Conservation (phyloP, 2,888 invertebrate genomes). For the Hermaeophaga mercurialis region DNA sequence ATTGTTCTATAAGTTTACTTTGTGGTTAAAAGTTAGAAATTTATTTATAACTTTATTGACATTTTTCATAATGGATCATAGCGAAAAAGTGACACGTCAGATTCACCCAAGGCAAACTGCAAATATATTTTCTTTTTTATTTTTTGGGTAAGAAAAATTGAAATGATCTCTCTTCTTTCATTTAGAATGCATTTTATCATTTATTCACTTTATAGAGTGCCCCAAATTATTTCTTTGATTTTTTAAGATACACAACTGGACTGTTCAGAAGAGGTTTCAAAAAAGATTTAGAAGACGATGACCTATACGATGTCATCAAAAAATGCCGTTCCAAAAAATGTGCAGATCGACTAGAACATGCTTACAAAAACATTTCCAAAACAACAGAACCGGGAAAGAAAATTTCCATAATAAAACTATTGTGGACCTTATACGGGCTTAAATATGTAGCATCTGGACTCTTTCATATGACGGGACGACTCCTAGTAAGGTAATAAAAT, state of each 20-base stretch:
- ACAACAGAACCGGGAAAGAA: conserved; percentile 37
- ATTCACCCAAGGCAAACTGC: conserved; percentile 42
- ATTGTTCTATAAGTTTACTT: conserved; percentile 2
- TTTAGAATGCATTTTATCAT: too few species aligned
- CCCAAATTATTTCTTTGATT: too few species aligned
- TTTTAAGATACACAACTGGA: conserved; percentile 68
- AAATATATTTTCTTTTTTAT: conserved; percentile 39
- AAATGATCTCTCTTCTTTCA: too few species aligned
- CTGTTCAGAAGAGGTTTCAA: conserved; percentile 68
- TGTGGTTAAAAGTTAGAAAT: not conserved
- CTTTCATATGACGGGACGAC: conserved; percentile 34
- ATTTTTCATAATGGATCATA: conserved; percentile 40
- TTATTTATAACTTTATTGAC: not conserved
- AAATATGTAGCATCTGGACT: conserved; percentile 37
- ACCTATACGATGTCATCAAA: conserved; percentile 63
- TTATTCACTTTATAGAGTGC: too few species aligned
- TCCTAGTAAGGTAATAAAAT: conserved; percentile 32
- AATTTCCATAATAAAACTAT: conserved; percentile 38
- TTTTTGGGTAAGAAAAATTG: conserved; percentile 1
- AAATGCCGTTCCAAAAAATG: conserved; percentile 50
- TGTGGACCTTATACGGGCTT: conserved; percentile 44
- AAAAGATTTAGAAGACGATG: conserved; percentile 67
- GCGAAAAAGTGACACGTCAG: conserved; percentile 36
- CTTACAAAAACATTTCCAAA: conserved; percentile 42
- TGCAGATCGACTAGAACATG: conserved; percentile 49